Base-by-base conservation (phyloP, 1,140 invertebrate genomes). In the Lucilia sericata region DNA sequence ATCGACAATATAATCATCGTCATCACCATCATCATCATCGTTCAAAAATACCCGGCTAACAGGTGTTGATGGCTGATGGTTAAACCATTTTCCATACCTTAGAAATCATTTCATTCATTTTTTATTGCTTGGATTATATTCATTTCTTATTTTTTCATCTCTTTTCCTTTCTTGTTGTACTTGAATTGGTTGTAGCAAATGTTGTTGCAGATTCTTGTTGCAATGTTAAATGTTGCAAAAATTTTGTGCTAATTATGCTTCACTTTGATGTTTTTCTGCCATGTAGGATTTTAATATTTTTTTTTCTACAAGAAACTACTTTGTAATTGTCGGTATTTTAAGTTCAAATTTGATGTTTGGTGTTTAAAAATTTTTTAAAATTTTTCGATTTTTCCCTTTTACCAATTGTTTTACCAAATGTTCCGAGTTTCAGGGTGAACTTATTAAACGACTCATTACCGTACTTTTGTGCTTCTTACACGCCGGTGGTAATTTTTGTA, bases 191-290 rank as follows among this genome's bases (percentile, higher is more conserved):
- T 70, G 65, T 21, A 60, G 13, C 51, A 17, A 60, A n/a, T 70
- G 65, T 49, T 51, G 25, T 49, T 49, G 42, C 9, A 25, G 19
- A 7, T 34, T 80, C 42, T 49, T 76, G 74, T 76, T 76, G 74
- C 36, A 42, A 17, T 3, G 34, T 76, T 42, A 17, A 25, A 49
- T 80, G 65, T 21, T 25, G 65, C n/a, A 70, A 70, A 70, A 12
- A 21, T 70, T 17, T 70, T 70, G 65, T 49, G 42, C 42, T 80
- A 80, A 80, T 80, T 80, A 80, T 80, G 25, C 47, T 80, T 80
- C 42, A 80, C 76, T 49, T 80, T 80, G 76, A 51, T 80, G 42
- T 80, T 51, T 21, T 49, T 21, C 17, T 80, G 42, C 47, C 76
- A 21, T 80, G 42, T 76, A 76, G 74, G 34, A 42, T 42, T 76